These are phyloP conservation scores for Pollenia angustigena DNA, from an alignment of 2,888 invertebrate genomes.

Conservation along the genomic window DNA sequence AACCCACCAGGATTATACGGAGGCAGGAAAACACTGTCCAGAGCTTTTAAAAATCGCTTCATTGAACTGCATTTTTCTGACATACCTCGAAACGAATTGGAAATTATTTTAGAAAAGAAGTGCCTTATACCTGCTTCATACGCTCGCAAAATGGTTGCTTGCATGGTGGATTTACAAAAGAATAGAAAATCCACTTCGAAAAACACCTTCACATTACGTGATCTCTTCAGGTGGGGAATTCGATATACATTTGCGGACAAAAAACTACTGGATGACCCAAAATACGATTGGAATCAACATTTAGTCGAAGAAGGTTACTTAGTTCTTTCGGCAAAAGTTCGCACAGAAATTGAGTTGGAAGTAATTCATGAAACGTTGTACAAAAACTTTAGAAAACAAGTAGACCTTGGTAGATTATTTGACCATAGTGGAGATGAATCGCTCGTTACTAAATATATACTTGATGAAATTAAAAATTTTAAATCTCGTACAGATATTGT, in stretches of 20 bases:
- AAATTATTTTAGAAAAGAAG: constrained; percentile 93
- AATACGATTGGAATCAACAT: constrained; percentile 98
- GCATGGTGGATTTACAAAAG: constrained; percentile 95
- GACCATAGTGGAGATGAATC: constrained; percentile 89
- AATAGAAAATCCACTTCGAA: constrained; percentile 93
- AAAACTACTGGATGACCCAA: constrained; percentile 85
- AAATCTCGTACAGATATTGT: constrained; percentile 90
- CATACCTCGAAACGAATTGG: constrained; percentile 94
- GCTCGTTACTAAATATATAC: constrained; percentile 89
- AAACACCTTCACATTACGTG: constrained; percentile 96
- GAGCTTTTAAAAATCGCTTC: constrained; percentile 98
- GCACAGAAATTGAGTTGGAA: constrained; percentile 91
- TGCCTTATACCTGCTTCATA: constrained; percentile 95
- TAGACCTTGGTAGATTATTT: constrained; percentile 90
- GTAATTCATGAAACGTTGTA: constrained; percentile 92
- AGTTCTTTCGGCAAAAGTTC: constrained; percentile 95
- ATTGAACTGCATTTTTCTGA: constrained; percentile 98
- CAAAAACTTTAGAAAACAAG: constrained; percentile 91
- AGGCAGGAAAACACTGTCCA: constrained; percentile 96
- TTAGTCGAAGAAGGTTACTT: constrained; percentile 98
- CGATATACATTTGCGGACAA: constrained; percentile 91
- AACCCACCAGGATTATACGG: constrained; percentile 99
- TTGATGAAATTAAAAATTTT: constrained; percentile 87
- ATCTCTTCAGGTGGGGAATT: constrained; percentile 98
- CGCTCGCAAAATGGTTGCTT: constrained; percentile 94